A percentile compares a stretch with the other conserved stretches of the same genome.
phyloP scores from a whole-genome alignment of 2,888 invertebrate genomes.

The Caenorhabditis sp. region DNA sequence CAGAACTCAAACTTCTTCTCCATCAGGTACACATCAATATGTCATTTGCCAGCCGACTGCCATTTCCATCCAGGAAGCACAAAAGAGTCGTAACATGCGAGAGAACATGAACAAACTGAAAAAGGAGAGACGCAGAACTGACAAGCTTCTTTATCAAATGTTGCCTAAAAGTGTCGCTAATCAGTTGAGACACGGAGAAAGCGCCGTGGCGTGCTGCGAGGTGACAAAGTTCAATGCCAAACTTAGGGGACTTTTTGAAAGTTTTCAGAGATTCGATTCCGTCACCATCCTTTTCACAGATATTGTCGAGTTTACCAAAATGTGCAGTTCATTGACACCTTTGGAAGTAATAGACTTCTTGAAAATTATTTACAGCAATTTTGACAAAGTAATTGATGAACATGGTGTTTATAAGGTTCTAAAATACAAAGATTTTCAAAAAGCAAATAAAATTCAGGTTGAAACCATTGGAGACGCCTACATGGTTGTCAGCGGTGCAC shows the following conservation, averaged over 20 bases:
- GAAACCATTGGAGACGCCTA: constrained; percentile 99
- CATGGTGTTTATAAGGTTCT: constrained; percentile 95
- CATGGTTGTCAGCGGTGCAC: constrained; percentile 97
- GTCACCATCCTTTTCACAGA: constrained; percentile 98
- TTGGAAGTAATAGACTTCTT: constrained; percentile 89
- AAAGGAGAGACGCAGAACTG: constrained; percentile 95
- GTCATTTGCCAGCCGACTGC: not conserved
- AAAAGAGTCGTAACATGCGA: constrained; percentile 95
- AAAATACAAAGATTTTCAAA: not conserved
- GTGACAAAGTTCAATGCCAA: too few species aligned
- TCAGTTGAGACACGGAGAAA: constrained; percentile 93
- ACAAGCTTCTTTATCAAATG: constrained; percentile 97
- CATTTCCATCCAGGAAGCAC: constrained; percentile 89
- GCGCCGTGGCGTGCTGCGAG: constrained; percentile 97
- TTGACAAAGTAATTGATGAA: constrained; percentile 93
- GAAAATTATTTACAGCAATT: constrained; percentile 87
- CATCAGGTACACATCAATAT: constrained; percentile 86
- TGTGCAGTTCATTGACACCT: constrained; percentile 95
- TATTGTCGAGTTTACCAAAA: constrained; percentile 97
- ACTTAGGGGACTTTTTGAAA: too few species aligned
- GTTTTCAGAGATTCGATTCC: constrained; percentile 93
- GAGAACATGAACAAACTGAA: constrained; percentile 97
- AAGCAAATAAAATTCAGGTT: constrained; percentile 86
- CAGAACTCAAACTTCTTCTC: constrained; percentile 94
- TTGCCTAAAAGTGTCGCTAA: constrained; percentile 98